Percentiles rank a stretch among this genome's conserved stretches.
Evolutionary conservation across 2,113 vertebrate genomes (phyloP).

Genomic region (Crotophaga sulcirostris): DNA sequence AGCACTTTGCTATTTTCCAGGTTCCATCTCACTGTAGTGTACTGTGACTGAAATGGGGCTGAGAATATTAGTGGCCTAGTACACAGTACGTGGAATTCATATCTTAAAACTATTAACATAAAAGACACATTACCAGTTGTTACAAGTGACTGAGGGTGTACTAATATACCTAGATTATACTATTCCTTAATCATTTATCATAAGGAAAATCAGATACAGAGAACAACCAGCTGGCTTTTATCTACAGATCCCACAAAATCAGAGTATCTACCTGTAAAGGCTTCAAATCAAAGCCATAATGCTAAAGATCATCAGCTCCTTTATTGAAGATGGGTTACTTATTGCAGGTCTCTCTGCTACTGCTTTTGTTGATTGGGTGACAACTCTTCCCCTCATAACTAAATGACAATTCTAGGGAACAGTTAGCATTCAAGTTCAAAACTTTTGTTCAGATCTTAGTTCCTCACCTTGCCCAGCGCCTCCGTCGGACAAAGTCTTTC

Average conservation of each 20-base stretch:
- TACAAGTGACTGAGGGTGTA: not conserved
- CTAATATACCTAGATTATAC: not conserved
- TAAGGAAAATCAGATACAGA: not conserved
- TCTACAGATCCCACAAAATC: not conserved
- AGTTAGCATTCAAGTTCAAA: not conserved
- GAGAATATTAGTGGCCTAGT: not conserved
- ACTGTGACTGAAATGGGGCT: not conserved
- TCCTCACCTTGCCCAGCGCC: slow-evolving; percentile 92
- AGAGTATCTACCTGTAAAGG: not conserved
- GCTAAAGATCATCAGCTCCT: not conserved
- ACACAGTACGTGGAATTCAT: not conserved
- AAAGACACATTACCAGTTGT: not conserved
- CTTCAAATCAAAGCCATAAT: not conserved
- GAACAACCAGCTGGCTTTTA: not conserved
- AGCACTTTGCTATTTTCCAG: not conserved
- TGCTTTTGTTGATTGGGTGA: not conserved
- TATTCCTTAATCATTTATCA: not conserved
- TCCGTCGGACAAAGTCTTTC: slow-evolving; percentile 95
- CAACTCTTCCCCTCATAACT: not conserved
- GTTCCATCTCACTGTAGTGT: not conserved
- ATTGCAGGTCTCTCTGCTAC: not conserved
- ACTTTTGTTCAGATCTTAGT: not conserved
- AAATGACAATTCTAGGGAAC: not conserved
- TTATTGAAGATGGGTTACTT: not conserved
- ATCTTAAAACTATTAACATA: not conserved